These are phyloP conservation scores for Centropyge bicolor DNA, from an alignment of 2,797 vertebrate species.

Conservation along the genomic window DNA sequence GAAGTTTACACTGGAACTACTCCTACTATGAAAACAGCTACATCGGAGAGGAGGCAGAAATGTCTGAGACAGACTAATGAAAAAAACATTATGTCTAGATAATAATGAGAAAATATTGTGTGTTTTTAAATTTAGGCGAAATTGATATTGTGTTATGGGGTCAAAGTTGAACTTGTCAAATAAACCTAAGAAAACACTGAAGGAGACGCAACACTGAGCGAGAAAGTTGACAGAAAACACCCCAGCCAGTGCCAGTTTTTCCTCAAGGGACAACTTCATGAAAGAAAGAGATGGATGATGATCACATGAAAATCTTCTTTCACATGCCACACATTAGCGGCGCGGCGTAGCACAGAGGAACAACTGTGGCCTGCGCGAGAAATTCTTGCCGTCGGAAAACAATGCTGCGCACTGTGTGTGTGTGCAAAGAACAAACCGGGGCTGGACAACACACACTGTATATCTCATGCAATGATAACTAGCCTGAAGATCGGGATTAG, in stretches of 20 bases:
- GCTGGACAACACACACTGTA: slow-evolving; percentile 17
- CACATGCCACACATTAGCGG: slow-evolving; percentile 65
- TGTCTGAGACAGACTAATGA: background rate
- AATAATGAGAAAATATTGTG: background rate
- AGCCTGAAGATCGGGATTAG: slow-evolving; percentile 34
- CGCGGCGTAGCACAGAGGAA: slow-evolving; percentile 38
- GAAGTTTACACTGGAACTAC: background rate
- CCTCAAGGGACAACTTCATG: slow-evolving; percentile 46
- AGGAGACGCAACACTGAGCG: slow-evolving; percentile 38
- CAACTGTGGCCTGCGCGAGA: slow-evolving; percentile 22
- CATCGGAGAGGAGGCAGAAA: background rate
- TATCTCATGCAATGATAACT: slow-evolving; percentile 26
- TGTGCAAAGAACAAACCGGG: slow-evolving; percentile 9
- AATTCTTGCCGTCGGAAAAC: slow-evolving; percentile 32
- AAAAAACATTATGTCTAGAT: background rate
- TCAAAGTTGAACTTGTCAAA: slow-evolving; percentile 4
- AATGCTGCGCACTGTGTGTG: slow-evolving; percentile 59
- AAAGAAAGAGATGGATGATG: slow-evolving; percentile 62
- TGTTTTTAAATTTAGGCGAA: background rate
- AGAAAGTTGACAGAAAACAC: slow-evolving; percentile 56
- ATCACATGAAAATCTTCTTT: slow-evolving; percentile 66
- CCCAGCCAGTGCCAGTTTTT: slow-evolving; percentile 30
- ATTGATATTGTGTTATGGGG: background rate
- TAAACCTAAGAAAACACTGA: slow-evolving; percentile 30
- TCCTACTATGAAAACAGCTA: background rate